Evolutionary conservation across 2,797 vertebrate species (phyloP).

Genomic region (Periophthalmus magnuspinnatus): DNA sequence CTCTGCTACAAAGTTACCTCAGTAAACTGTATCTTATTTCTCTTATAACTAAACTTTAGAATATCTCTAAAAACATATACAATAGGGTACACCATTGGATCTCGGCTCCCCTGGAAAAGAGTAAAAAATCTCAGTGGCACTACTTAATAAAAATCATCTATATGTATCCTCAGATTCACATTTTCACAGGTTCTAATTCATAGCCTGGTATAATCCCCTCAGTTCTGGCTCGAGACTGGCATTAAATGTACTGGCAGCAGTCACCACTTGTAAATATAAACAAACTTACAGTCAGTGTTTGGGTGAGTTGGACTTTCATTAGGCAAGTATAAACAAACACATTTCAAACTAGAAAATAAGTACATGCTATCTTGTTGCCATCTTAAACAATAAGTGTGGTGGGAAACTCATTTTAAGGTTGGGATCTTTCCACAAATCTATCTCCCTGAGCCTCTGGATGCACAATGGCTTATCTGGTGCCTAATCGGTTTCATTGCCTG

Average conservation of each 20-base stretch:
- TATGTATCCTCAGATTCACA: neutral
- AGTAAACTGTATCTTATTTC: neutral
- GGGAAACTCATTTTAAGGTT: slow-evolving; percentile 37
- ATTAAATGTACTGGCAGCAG: neutral
- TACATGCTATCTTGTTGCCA: slow-evolving; percentile 1
- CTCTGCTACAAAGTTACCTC: neutral
- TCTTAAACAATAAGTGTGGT: slow-evolving; percentile 12
- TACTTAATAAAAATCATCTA: too few species aligned
- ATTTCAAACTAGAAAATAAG: slow-evolving; percentile 10
- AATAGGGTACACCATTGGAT: too few species aligned
- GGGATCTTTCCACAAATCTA: slow-evolving; percentile 43
- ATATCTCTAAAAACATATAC: too few species aligned
- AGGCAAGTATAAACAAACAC: slow-evolving; percentile 1
- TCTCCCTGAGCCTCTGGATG: slow-evolving; percentile 49
- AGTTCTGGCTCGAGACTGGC: neutral
- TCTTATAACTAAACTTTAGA: neutral
- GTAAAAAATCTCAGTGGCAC: too few species aligned
- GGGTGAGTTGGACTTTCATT: neutral
- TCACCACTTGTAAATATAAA: neutral
- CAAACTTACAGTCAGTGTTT: neutral
- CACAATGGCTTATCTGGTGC: slow-evolving; percentile 62
- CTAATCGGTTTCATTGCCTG: slow-evolving; percentile 69
- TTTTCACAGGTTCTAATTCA: neutral
- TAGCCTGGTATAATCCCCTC: neutral
- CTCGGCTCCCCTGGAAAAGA: too few species aligned